phyloP scores from a whole-genome alignment of 2,888 invertebrate species.

The Bellardia pandia region DNA sequence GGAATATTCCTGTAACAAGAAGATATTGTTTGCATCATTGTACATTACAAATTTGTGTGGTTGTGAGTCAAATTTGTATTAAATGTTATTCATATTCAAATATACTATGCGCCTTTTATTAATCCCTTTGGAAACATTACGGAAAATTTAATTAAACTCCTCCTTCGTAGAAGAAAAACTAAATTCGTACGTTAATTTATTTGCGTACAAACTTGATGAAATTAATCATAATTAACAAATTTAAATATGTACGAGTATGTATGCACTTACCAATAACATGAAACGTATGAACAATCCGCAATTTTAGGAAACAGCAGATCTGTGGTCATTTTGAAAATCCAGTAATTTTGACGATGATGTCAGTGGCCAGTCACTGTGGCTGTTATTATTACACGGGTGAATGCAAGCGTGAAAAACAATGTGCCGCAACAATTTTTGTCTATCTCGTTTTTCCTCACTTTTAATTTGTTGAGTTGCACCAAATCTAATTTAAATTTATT shows the following conservation, averaged over 20 bases:
- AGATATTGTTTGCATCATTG: slow-evolving; percentile 5
- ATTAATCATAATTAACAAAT: not conserved
- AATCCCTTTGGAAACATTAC: slow-evolving; percentile 15
- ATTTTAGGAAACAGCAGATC: slow-evolving; percentile 88
- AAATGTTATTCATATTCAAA: not conserved
- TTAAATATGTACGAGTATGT: not conserved
- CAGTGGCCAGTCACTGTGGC: slow-evolving; percentile 63
- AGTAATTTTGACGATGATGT: slow-evolving; percentile 69
- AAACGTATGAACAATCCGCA: slow-evolving; percentile 92
- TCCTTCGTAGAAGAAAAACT: not conserved
- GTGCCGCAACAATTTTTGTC: slow-evolving; percentile 52
- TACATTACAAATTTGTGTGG: not conserved
- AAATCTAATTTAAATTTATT: slow-evolving; percentile 37
- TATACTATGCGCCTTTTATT: not conserved
- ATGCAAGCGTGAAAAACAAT: slow-evolving; percentile 19
- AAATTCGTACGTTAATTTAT: too few relatives aligned
- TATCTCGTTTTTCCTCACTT: slow-evolving; percentile 24
- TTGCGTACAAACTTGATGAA: too few relatives aligned
- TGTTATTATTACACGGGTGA: slow-evolving; percentile 38
- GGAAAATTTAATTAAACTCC: not conserved
- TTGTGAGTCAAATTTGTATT: not conserved
- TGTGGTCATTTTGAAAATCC: slow-evolving; percentile 80
- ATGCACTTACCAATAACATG: slow-evolving; percentile 91
- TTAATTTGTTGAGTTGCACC: slow-evolving; percentile 1
- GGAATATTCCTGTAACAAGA: not conserved